Conservation (phyloP, 2,797 vertebrate genomes). For the Sphaeramia orbicularis region DNA sequence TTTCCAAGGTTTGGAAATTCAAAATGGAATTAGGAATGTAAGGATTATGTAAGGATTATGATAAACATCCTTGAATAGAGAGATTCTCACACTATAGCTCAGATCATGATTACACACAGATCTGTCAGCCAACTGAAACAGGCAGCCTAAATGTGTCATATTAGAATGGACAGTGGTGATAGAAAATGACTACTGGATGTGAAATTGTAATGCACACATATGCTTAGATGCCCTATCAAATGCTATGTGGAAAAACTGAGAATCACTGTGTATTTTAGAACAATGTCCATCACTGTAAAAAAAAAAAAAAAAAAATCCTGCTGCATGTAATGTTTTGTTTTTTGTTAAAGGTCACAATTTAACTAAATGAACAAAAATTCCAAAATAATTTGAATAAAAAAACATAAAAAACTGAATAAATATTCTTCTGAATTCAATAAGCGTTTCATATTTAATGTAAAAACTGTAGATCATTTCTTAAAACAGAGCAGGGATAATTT, state of each 20-base stretch:
- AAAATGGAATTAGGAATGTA: slow-evolving; percentile 3
- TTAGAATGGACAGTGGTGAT: slow-evolving; percentile 26
- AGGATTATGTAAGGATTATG: slow-evolving; percentile 12
- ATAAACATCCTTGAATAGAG: slow-evolving; percentile 34
- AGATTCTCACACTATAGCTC: slow-evolving; percentile 33
- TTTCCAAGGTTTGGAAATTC: background rate
- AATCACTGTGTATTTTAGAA: slow-evolving; percentile 21
- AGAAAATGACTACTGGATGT: slow-evolving; percentile 32
- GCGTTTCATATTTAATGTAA: slow-evolving; percentile 3
- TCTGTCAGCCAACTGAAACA: slow-evolving; percentile 63
- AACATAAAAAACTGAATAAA: no score
- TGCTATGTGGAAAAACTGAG: slow-evolving; percentile 17
- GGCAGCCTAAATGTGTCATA: slow-evolving; percentile 53
- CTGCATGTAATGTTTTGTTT: slow-evolving; percentile 5
- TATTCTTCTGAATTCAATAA: background rate
- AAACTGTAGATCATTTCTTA: slow-evolving; percentile 13
- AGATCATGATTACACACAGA: slow-evolving; percentile 62
- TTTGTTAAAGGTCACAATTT: slow-evolving; percentile 13
- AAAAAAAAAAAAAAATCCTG: background rate
- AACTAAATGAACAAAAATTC: no score
- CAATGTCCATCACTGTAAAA: background rate
- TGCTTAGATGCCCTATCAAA: slow-evolving; percentile 15
- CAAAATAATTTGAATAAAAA: no score
- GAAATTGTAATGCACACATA: slow-evolving; percentile 17
- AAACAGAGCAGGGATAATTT: slow-evolving; percentile 21